phyloP scores from a whole-genome alignment of 2,797 vertebrate species.

The Netta rufina region DNA sequence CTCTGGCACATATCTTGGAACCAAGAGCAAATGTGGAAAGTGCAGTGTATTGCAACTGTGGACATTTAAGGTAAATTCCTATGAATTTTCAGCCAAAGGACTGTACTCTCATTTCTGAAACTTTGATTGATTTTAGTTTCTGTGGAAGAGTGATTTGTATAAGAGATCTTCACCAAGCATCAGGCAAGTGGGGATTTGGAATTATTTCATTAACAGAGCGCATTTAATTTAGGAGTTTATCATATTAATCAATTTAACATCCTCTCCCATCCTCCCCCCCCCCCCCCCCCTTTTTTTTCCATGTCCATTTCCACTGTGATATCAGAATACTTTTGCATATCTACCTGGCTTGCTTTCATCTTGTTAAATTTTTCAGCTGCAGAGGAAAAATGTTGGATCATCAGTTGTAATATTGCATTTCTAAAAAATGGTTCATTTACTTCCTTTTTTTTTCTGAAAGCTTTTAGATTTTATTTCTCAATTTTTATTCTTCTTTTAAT shows the following conservation, averaged over 20 bases:
- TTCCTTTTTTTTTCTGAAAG: background rate
- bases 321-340: background rate
- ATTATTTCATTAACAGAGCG: constrained; percentile 26
- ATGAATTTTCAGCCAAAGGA: constrained; percentile 30
- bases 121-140: background rate
- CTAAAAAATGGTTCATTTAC: background rate
- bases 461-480: background rate
- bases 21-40: constrained; percentile 22
- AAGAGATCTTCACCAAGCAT: background rate
- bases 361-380: background rate
- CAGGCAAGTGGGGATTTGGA: background rate
- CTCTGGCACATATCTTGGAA: constrained; percentile 40
- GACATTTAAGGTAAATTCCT: constrained; percentile 31
- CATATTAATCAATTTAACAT: background rate
- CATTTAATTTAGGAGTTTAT: constrained; percentile 6
- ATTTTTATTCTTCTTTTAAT: background rate
- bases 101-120: background rate
- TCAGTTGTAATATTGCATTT: background rate
- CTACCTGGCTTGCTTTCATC: background rate
- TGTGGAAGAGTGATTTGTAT: background rate
- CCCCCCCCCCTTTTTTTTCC: background rate
- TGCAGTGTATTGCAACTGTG: background rate
- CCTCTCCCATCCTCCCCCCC: too few species aligned
- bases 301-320: background rate
- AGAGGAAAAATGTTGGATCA: background rate